Conservation (phyloP, 2,888 invertebrate species). For the Theretra japonica region DNA sequence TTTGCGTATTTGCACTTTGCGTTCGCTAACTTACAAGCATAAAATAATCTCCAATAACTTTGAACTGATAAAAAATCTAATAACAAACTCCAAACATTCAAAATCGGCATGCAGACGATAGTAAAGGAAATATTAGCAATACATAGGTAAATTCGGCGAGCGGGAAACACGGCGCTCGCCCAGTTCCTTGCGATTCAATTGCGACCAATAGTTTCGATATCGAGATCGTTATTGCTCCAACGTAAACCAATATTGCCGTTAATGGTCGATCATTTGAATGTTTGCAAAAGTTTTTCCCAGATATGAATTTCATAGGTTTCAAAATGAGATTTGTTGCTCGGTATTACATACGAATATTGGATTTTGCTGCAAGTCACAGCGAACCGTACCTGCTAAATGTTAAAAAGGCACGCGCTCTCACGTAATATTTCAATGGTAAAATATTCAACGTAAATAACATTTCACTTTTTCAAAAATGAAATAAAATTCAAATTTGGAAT, state of each 20-base stretch:
- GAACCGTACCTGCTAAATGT: background rate
- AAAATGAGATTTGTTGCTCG: conserved; percentile 39
- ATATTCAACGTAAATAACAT: background rate
- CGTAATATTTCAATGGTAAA: background rate
- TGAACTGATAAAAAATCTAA: background rate
- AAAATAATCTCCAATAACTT: too few relatives aligned
- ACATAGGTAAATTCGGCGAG: conserved; percentile 7
- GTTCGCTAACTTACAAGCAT: too few relatives aligned
- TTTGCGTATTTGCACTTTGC: too few relatives aligned
- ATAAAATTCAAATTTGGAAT: background rate
- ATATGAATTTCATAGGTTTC: conserved; percentile 35
- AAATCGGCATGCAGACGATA: background rate
- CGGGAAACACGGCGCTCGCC: conserved; percentile 28
- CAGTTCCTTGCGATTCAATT: conserved; percentile 55
- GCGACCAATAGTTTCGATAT: conserved; percentile 60
- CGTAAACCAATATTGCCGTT: conserved; percentile 64
- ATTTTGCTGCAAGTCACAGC: conserved; percentile 25
- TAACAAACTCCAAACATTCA: background rate
- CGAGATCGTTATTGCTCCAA: conserved; percentile 60
- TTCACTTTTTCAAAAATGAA: background rate
- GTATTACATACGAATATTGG: conserved; percentile 38
- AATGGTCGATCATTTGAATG: conserved; percentile 66
- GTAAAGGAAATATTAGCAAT: conserved; percentile 4
- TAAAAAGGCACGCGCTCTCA: background rate
- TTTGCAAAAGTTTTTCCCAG: conserved; percentile 56